phyloP scores from a whole-genome alignment of 2,888 invertebrate species.

The Seladonia tumulorum region DNA sequence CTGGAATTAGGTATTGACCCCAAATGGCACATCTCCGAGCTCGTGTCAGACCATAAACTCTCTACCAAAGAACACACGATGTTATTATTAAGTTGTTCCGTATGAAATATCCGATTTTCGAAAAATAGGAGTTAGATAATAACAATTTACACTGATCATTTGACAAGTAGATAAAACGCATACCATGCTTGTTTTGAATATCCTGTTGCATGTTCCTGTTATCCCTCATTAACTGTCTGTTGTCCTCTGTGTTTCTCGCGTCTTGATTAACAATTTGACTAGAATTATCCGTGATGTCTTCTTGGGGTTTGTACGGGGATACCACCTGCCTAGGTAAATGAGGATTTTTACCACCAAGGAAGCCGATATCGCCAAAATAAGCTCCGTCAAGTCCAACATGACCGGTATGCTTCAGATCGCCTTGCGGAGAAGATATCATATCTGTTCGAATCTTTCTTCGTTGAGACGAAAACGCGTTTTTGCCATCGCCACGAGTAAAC shows the following conservation, averaged over 20 bases:
- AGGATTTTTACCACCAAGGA: constrained; percentile 90
- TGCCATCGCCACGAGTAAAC: constrained; percentile 86
- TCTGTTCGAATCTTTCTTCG: constrained; percentile 91
- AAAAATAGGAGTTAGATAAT: too few relatives aligned
- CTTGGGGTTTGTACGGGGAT: constrained; percentile 94
- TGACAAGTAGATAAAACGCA: neutral
- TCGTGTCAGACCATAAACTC: constrained; percentile 80
- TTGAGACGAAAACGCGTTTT: constrained; percentile 86
- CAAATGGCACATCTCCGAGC: constrained; percentile 78
- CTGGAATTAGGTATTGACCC: constrained; percentile 71
- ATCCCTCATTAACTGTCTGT: constrained; percentile 76
- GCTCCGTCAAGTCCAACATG: constrained; percentile 99
- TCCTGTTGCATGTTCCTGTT: constrained; percentile 77
- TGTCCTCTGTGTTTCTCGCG: constrained; percentile 68
- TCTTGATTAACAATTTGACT: constrained; percentile 79
- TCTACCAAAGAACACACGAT: constrained; percentile 69
- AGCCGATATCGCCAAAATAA: constrained; percentile 96
- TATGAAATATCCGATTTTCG: neutral
- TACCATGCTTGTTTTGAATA: constrained; percentile 80
- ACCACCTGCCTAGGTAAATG: constrained; percentile 95
- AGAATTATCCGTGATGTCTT: constrained; percentile 86
- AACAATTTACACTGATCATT: neutral
- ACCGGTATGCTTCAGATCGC: constrained; percentile 97
- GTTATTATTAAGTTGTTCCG: neutral
- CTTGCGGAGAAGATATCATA: constrained; percentile 99